Evolutionary conservation across 2,113 vertebrate species (phyloP), one percentile per base, ranked within the genome.

Genomic region (Prunella himalayana): DNA sequence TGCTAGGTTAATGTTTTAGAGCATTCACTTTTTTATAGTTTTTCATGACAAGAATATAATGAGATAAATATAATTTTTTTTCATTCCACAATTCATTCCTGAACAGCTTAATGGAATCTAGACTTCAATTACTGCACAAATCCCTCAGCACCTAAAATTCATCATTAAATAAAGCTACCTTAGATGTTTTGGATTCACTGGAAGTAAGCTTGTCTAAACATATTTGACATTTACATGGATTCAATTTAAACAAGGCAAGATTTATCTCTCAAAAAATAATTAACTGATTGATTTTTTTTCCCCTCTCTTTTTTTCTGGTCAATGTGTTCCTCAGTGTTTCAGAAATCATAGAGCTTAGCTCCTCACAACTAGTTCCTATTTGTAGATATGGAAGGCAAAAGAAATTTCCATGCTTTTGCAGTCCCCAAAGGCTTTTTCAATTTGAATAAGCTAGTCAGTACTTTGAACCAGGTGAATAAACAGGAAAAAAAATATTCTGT

Each of bases 381-480:
- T 92, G 66, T 28, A 92, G 82, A 90, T 88, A 54, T 0, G 1
- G 68, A 80, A 15, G 49, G 66, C 41, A 88, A 88, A 95, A 94
- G 49, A 37, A 69, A 53, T 92, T 80, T 95, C 76, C 45, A 13
- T 41, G 22, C 68, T 88, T 79, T 70, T 73, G 35, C 66, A 49
- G 63, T 94, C 66, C 71, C 80, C n/a, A n/a, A 50, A 72, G 86
- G 19, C 53, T 87, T 70, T 79, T 76, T 69, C 75, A 69, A 39
- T 65, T 92, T 88, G 76, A 72, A 86, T 65, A 77, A 90, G 50
- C 57, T 63, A 71, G 65, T 50, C 82, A 85, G 69, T 90, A 64
- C 85, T 85, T 93, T 85, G 85, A 92, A 88, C 56, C 88, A 92
- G 88, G 88, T 95, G 85, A 93, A 92, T 90, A 94, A 95, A 93